Base-by-base conservation (phyloP, 2,113 vertebrate genomes). In the Cheirogaleus medius region DNA sequence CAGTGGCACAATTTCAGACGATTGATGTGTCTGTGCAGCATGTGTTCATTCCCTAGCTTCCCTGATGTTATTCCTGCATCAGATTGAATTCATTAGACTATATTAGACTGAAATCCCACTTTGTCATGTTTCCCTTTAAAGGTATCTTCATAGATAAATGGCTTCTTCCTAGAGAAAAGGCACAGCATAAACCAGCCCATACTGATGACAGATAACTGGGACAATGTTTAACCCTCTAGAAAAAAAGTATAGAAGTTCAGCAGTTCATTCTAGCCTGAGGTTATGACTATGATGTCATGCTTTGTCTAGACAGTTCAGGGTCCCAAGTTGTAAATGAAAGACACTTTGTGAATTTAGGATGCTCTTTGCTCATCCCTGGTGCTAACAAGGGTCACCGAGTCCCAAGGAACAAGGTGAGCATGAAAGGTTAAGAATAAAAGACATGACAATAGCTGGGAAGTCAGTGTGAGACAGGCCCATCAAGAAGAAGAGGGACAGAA, bases 41-140 rank as follows among this genome's bases (percentile, higher is more conserved):
- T 4, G 10, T 20, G 27, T 27, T 54, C 42, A 1, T 56, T 60
- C 32, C 29, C 49, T 10, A 3, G 18, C 39, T 23, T 60, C 56
- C 74, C 74, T 1, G 0, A 34, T 8, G 58, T 76, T 76, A 92
- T 69, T 76, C 86, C 64, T 74, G 64, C 20, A 68, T 29, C 47
- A 68, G 56, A 85, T 7, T 80, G 54, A 74, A 74, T 85, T 94
- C 54, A 73, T 85, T 91, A 88, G 71, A 47, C 58, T 73, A n/a
- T 44, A 80, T 3, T 71, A 39, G 54, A 85, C 54, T n/a, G 20
- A 49, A 85, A 76, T 54, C 44, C 78, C 27, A 74, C 54, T 37
- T 85, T 89, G 76, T 92, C 78, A 89, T 89, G 78, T 89, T 92
- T 73, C 71, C 37, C 39, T 92, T 89, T 89, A 68, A 89, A 80